Base-by-base conservation (phyloP, 2,797 vertebrate genomes). In the Spinus pinus region DNA sequence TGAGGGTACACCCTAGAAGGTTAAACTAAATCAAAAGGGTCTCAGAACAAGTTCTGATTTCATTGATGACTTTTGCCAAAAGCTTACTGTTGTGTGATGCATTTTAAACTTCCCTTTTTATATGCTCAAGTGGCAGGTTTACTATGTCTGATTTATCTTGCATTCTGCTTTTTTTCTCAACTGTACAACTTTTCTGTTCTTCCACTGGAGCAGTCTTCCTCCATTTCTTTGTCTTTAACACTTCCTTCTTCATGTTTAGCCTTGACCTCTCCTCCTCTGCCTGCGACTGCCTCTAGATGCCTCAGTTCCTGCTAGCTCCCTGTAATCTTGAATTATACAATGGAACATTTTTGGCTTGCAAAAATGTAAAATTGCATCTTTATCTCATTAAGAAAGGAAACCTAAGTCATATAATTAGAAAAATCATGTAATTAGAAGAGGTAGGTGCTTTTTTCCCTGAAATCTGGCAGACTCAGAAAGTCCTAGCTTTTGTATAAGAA, bases 351-450 rank as follows among this genome's bases (percentile, higher is more conserved):
- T 81, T 88, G 75, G 93, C 80, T 91, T 86, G 27, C 33, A 51
- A 69, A 90, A 91, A 79, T 41, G 35, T 17, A 92, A 86, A 62
- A 79, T 75, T 66, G 42, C 82, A 84, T 91, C 90, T 94, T 78
- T 79, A 64, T 25, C 73, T 91, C 70, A 81, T 90, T 81, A 88
- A 81, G 75, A 86, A 80, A 85, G 24, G 28, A 89, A 93, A 61
- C 51, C 35, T 47, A 81, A 78, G n/a, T 77, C 4, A 80, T 47
- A 47, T 77, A 87, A 89, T 90, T 82, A 91, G 42, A 33, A 78
- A 72, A 71, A 53, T 14, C 31, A 35, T 5, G 27, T 31, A 71
- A 64, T 74, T 72, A 74, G 69, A 81, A 91, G 62, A 82, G 25
- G 22, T 33, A 61, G 53, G 28, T 47, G 5, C 3, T 57, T 70